Conservation (phyloP, 1,140 invertebrate species). For the Drosophila ohnishii region DNA sequence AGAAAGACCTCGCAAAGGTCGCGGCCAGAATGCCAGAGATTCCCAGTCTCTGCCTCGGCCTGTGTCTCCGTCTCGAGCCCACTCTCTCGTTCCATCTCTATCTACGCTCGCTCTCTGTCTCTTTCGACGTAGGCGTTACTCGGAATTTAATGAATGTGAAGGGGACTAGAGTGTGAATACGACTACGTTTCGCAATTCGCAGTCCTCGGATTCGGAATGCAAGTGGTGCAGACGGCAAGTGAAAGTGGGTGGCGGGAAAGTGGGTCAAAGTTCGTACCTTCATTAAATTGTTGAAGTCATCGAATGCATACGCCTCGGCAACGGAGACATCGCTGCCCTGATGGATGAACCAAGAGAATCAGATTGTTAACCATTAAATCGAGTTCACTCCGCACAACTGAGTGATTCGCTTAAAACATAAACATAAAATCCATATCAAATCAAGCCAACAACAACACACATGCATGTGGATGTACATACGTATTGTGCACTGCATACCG, state of each 20-base stretch:
- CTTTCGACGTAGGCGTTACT: conserved; percentile 28
- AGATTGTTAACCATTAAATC: conserved; percentile 47
- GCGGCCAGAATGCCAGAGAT: conserved; percentile 45
- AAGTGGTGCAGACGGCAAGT: conserved; percentile 15
- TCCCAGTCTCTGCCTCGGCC: neutral
- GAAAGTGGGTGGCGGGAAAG: conserved; percentile 25
- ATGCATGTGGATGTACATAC: conserved; percentile 7
- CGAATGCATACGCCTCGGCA: conserved; percentile 80
- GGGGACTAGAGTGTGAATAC: conserved; percentile 50
- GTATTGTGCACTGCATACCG: conserved; percentile 26
- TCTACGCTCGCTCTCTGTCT: neutral
- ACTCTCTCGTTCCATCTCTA: neutral
- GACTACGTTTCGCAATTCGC: conserved; percentile 30
- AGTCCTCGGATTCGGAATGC: conserved; percentile 26
- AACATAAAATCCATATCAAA: conserved; percentile 38
- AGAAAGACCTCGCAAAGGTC: conserved; percentile 40
- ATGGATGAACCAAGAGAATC: conserved; percentile 24
- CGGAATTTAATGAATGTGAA: conserved; percentile 69
- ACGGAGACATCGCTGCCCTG: conserved; percentile 82
- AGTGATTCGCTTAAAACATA: conserved; percentile 45
- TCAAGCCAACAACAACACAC: conserved; percentile 20
- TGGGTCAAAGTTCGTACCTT: conserved; percentile 78
- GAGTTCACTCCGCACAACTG: conserved; percentile 19
- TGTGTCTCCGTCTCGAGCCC: neutral
- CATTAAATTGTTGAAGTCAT: conserved; percentile 83